A percentile compares a stretch with the other conserved stretches of the same genome.
phyloP scores from a whole-genome alignment of 2,888 invertebrate genomes.

The Junonia oenone region DNA sequence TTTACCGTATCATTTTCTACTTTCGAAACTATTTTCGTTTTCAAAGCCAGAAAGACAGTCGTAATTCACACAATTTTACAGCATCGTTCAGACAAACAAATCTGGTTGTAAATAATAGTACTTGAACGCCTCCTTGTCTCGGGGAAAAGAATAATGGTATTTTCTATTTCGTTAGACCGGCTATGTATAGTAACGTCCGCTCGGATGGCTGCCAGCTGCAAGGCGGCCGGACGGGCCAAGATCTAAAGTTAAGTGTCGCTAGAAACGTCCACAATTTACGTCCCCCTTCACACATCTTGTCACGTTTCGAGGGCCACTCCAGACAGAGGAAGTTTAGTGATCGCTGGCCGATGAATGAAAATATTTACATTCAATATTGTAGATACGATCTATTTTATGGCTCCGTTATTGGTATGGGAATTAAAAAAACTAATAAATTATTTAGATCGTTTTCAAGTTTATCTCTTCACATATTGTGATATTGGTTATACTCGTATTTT shows the following conservation, averaged over 20 bases:
- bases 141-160: conserved; percentile 71
- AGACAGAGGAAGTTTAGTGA: conserved; percentile 23
- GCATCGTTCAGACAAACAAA: conserved; percentile 56
- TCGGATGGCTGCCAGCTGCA: conserved; percentile 74
- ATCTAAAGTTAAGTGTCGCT: conserved; percentile 53
- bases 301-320: conserved; percentile 27
- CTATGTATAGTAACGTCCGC: conserved; percentile 63
- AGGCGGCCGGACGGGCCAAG: conserved; percentile 44
- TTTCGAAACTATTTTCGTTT: not conserved
- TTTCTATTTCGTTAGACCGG: conserved; percentile 75
- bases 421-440: too few relatives aligned
- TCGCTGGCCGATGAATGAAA: conserved; percentile 20
- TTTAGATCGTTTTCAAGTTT: too few relatives aligned
- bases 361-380: conserved; percentile 18
- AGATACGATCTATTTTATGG: conserved; percentile 14
- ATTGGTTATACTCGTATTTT: too few relatives aligned
- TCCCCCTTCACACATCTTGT: conserved; percentile 30
- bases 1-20: too few relatives aligned
- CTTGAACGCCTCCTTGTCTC: conserved; percentile 74
- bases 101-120: conserved; percentile 70
- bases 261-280: conserved; percentile 46
- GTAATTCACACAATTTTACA: conserved; percentile 41
- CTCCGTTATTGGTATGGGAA: too few relatives aligned
- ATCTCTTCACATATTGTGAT: too few relatives aligned
- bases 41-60: not conserved